Percentiles rank a stretch among this genome's conserved stretches.
Evolutionary conservation across 2,888 invertebrate species (phyloP).

Genomic region (Ptilodon capucinus): DNA sequence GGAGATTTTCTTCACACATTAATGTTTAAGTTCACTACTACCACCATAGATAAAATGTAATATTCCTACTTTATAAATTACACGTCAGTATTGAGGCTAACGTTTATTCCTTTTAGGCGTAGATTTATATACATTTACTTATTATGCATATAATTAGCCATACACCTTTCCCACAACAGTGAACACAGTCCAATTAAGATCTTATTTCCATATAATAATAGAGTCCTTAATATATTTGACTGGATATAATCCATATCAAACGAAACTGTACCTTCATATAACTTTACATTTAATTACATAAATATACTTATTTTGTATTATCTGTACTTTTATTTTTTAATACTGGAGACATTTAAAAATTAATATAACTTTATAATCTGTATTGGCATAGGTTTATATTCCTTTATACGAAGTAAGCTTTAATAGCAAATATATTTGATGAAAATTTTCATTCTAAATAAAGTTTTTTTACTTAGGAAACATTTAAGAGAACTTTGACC

Average conservation of each 20-base stretch:
- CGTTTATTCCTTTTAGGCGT: conserved; percentile 42
- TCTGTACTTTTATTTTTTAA: no score
- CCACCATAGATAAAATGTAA: not conserved
- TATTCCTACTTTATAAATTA: not conserved
- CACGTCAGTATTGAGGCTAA: not conserved
- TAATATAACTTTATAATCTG: no score
- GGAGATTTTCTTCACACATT: no score
- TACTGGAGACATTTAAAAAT: no score
- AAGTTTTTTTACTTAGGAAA: no score
- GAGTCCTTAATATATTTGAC: not conserved
- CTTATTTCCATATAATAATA: conserved; percentile 6
- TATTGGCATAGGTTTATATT: no score
- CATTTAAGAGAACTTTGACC: no score
- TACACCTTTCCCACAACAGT: conserved; percentile 31
- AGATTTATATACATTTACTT: conserved; percentile 61
- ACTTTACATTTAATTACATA: no score
- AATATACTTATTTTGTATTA: no score
- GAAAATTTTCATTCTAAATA: no score
- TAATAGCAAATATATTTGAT: no score
- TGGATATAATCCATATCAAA: not conserved
- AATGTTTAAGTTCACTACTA: not conserved
- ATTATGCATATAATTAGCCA: conserved; percentile 69
- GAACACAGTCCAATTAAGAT: conserved; percentile 27
- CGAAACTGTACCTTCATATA: not conserved
- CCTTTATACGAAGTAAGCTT: no score